Percentiles rank a stretch among this genome's conserved stretches.
These are phyloP conservation scores for Coluber constrictor DNA, from an alignment of 2,797 vertebrate species.

Conservation along the genomic window DNA sequence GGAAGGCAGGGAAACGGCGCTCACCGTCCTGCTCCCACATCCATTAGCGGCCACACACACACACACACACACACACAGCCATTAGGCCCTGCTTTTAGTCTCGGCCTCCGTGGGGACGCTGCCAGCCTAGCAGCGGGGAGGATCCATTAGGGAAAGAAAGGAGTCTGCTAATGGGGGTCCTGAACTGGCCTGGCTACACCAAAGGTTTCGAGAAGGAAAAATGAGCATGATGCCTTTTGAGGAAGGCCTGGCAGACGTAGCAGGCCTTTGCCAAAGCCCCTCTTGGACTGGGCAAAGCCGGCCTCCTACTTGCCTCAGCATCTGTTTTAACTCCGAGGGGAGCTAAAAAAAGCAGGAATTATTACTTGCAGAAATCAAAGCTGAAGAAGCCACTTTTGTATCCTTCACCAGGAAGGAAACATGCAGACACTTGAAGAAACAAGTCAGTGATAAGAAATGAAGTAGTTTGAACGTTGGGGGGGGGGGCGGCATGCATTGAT, in stretches of 20 bases:
- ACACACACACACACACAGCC: conserved; percentile 1
- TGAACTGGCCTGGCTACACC: neutral
- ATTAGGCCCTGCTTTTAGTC: conserved; percentile 58
- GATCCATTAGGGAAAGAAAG: conserved; percentile 10
- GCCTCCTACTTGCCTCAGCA: neutral
- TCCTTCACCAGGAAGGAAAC: neutral
- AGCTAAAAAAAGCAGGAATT: neutral
- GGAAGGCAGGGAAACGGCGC: conserved; percentile 60
- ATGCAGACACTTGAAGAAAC: neutral
- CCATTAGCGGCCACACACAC: conserved; percentile 42
- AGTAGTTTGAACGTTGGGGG: neutral
- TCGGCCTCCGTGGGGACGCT: conserved; percentile 23
- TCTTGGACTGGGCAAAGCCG: neutral
- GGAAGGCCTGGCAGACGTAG: no score
- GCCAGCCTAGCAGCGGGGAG: conserved; percentile 9
- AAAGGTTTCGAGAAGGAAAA: neutral
- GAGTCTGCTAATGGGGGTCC: conserved; percentile 41
- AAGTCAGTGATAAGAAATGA: neutral
- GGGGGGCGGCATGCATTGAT: neutral
- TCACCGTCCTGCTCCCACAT: conserved; percentile 62
- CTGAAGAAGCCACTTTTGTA: neutral
- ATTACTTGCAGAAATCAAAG: neutral
- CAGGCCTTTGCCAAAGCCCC: neutral
- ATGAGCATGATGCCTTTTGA: neutral
- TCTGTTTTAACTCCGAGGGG: no score